These are phyloP conservation scores for Amphipyra tragopoginis DNA, from an alignment of 2,888 invertebrate species.

Conservation along the genomic window DNA sequence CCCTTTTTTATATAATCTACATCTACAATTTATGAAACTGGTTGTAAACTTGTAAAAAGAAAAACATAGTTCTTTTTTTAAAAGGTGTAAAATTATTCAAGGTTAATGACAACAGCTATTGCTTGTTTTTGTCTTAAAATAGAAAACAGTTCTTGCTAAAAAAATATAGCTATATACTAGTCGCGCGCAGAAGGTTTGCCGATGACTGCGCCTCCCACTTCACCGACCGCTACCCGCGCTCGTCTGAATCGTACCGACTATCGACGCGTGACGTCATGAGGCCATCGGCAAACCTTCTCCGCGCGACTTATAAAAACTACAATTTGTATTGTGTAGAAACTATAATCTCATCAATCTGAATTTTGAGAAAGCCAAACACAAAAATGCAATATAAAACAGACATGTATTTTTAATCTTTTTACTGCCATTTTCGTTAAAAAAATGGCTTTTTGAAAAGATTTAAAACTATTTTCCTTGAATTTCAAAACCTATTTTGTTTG, in stretches of 20 bases:
- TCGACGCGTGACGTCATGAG: no score
- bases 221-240: no score
- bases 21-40: background rate
- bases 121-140: conserved; percentile 16
- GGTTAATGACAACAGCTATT: conserved; percentile 6
- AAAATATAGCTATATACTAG: background rate
- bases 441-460: conserved; percentile 33
- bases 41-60: conserved; percentile 6
- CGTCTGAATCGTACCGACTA: no score
- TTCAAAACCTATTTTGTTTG: conserved; percentile 9
- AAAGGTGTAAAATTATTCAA: conserved; percentile 29
- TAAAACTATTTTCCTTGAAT: conserved; percentile 13
- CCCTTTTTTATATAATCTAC: no score
- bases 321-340: conserved; percentile 3
- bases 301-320: conserved; percentile 9
- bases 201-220: no score
- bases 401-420: conserved; percentile 4
- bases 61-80: conserved; percentile 2
- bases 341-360: conserved; percentile 18
- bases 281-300: no score
- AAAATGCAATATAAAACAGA: conserved; percentile 9
- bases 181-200: no score
- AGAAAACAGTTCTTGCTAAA: background rate
- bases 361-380: conserved; percentile 24
- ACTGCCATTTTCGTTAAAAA: conserved; percentile 34